A percentile compares a stretch with the other conserved stretches of the same genome.
Evolutionary conservation across 1,140 invertebrate genomes (phyloP).

Genomic region (Heliconius hermathena): DNA sequence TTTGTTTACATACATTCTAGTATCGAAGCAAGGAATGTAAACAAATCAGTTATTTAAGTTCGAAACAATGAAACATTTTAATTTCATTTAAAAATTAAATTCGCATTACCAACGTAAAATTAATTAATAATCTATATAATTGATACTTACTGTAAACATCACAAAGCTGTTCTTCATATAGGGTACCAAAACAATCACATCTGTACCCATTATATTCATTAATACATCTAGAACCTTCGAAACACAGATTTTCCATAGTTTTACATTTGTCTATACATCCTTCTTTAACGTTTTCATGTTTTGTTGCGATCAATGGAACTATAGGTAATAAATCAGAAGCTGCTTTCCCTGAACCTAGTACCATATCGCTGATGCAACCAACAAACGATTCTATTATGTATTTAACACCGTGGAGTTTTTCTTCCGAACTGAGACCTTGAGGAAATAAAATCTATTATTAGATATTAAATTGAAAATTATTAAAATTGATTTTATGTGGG

Average conservation of each 20-base stretch:
- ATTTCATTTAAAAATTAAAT: too few relatives aligned
- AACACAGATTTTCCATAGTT: conserved; percentile 90
- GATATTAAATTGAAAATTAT: background rate
- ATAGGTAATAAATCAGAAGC: conserved; percentile 90
- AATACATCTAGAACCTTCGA: conserved; percentile 91
- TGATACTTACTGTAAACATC: conserved; percentile 92
- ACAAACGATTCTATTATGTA: conserved; percentile 96
- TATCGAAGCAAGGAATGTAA: too few relatives aligned
- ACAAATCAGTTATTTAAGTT: too few relatives aligned
- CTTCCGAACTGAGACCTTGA: conserved; percentile 90
- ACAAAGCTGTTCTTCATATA: conserved; percentile 94
- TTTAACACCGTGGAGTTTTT: conserved; percentile 92
- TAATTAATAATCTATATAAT: background rate
- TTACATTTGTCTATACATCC: conserved; percentile 92
- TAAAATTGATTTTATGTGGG: background rate
- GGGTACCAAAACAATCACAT: conserved; percentile 95
- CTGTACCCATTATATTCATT: conserved; percentile 93
- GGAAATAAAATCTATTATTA: background rate
- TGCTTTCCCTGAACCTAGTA: conserved; percentile 91
- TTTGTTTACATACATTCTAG: too few relatives aligned
- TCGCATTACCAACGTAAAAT: too few relatives aligned
- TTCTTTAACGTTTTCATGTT: conserved; percentile 93
- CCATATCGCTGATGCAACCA: conserved; percentile 93
- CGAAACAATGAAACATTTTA: too few relatives aligned
- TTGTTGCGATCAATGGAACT: conserved; percentile 90